Evolutionary conservation across 1,140 invertebrate genomes (phyloP), one percentile per base, ranked within the genome.

Genomic region (Wiebesia pumilae): DNA sequence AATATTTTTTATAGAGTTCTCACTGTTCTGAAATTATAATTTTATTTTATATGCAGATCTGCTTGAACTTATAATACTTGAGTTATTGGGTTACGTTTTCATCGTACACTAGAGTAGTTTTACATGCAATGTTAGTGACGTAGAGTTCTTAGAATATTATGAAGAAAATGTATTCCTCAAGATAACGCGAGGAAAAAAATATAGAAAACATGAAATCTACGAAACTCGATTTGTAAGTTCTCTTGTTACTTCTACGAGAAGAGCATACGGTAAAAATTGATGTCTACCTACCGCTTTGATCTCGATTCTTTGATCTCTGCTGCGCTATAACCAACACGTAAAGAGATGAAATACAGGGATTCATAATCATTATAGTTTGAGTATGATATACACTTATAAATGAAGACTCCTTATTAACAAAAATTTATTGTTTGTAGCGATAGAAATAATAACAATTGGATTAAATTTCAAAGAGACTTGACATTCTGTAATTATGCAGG

Each of bases 221-320:
- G 27, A 81, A 86, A 75, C 30, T 77, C 38, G 40, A 85, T 86
- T 75, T 75, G 62, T 81, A 75, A 81, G 67, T 73, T 86, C 30
- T 73, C 38, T 67, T 38, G 67, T 75, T 81, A 86, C 35, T 73
- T 81, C 33, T 51, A 71, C 30, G 9, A 35, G 30, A 80, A 27
- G 30, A 81, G 79, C 47, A 71, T 27, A 43, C n/a, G 38, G 65
- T 27, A 80, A 82, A 77, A 27, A 69, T 35, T n/a, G 62, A 79
- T 67, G 43, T 71, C 62, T 81, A 82, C 38, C 69, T 73, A 58
- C 27, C 0, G 65, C 65, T 86, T 86, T 82, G 84, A 86, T 86
- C 69, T 86, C 47, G 62, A 77, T 77, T 81, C 84, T 75, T 86
- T 86, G 84, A 86, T 86, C 69, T 77, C 30, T 24, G 12, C 9